Percentiles rank a stretch among this genome's conserved stretches.
Conservation (phyloP, 2,888 invertebrate genomes). For the Sinohyriopsis cumingii region DNA sequence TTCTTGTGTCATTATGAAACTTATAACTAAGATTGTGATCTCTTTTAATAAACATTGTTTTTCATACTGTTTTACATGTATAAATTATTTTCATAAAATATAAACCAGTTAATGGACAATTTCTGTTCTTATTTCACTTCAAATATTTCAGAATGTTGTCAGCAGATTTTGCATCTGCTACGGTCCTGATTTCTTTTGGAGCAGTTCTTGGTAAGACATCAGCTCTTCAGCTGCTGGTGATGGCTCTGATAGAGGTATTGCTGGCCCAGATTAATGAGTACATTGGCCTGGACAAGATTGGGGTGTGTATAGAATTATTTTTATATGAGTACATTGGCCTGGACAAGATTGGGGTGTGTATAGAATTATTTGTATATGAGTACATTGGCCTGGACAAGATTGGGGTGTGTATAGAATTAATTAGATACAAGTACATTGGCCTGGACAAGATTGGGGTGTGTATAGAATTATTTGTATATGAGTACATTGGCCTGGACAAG, state of each 20-base stretch:
- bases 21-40: no score
- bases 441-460: constrained; percentile 57
- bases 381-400: constrained; percentile 67
- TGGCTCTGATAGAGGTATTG: constrained; percentile 72
- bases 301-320: constrained; percentile 40
- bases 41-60: no score
- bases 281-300: constrained; percentile 64
- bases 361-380: constrained; percentile 59
- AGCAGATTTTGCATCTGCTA: constrained; percentile 73
- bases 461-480: constrained; percentile 47
- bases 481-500: constrained; percentile 68
- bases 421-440: constrained; percentile 70
- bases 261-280: constrained; percentile 71
- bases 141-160: constrained; percentile 67
- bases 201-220: constrained; percentile 73
- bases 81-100: no score
- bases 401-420: constrained; percentile 41
- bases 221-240: constrained; percentile 72
- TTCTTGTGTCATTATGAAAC: no score
- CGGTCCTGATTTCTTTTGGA: constrained; percentile 74
- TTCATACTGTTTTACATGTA: no score
- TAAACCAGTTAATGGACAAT: no score
- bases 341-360: constrained; percentile 52
- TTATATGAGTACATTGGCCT: constrained; percentile 72
- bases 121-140: no score